Conservation (phyloP, 1,140 invertebrate genomes). For the Proales similis region DNA sequence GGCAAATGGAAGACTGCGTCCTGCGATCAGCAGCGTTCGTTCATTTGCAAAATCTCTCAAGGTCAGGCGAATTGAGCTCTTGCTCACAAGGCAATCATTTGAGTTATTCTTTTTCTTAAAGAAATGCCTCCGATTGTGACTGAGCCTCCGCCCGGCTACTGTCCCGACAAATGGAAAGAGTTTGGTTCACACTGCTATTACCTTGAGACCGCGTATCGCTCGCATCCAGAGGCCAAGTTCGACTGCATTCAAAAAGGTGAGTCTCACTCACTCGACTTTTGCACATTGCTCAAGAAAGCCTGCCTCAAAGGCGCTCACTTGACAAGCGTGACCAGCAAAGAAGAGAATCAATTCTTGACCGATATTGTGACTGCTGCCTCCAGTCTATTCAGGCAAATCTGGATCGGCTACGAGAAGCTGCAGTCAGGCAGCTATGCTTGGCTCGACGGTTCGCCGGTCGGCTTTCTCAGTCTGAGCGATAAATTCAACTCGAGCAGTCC, state of each 20-base stretch:
- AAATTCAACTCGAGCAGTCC: background rate
- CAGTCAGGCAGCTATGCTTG: conserved; percentile 10
- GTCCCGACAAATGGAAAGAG: conserved; percentile 15
- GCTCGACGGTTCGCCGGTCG: conserved; percentile 11
- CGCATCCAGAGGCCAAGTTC: conserved; percentile 29
- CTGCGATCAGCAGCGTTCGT: conserved; percentile 1
- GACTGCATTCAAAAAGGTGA: conserved; percentile 31
- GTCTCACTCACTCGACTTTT: too few relatives aligned
- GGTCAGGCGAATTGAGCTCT: too few relatives aligned
- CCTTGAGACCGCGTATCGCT: conserved; percentile 5
- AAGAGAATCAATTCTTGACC: conserved; percentile 26
- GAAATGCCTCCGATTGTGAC: conserved; percentile 16
- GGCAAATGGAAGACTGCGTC: conserved; percentile 6
- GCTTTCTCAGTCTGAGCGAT: background rate
- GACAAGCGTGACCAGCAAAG: background rate
- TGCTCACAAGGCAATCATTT: too few relatives aligned
- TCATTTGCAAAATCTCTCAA: conserved; percentile 27
- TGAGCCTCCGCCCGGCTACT: conserved; percentile 22
- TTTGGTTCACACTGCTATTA: conserved; percentile 28
- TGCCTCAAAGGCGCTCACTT: conserved; percentile 6
- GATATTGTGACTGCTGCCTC: background rate
- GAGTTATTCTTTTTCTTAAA: too few relatives aligned
- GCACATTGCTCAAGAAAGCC: too few relatives aligned
- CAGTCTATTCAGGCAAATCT: background rate
- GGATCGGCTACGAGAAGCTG: conserved; percentile 25